Evolutionary conservation across 2,888 invertebrate species (phyloP).

Genomic region (Ctenicera cuprea): DNA sequence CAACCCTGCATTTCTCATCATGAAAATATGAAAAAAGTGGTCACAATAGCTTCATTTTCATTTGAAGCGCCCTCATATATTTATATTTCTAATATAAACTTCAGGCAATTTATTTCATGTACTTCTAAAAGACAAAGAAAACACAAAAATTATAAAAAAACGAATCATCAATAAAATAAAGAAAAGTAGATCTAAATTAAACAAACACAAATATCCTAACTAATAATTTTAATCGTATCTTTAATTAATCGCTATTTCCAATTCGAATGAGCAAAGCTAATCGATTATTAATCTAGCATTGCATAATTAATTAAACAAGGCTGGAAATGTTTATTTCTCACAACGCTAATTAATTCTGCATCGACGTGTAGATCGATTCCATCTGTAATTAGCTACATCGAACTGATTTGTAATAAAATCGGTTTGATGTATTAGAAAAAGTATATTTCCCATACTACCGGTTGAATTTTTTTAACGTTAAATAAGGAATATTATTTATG

Average conservation of each 20-base stretch:
- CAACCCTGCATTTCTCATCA: too few species aligned
- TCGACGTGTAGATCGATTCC: not conserved
- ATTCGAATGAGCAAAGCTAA: not conserved
- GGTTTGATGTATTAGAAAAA: not conserved
- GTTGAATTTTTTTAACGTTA: not conserved
- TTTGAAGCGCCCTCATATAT: too few species aligned
- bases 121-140: too few species aligned
- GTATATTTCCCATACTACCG: not conserved
- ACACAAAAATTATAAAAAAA: too few species aligned
- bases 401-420: conserved; percentile 23
- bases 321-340: conserved; percentile 16
- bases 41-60: too few species aligned
- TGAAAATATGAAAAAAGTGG: too few species aligned
- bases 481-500: conserved; percentile 5
- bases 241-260: not conserved
- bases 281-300: conserved; percentile 13
- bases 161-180: too few species aligned
- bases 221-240: not conserved
- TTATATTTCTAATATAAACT: too few species aligned
- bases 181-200: too few species aligned
- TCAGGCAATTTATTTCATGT: too few species aligned
- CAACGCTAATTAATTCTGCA: conserved; percentile 6
- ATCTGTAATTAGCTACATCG: conserved; percentile 22
- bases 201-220: too few species aligned
- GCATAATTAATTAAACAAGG: conserved; percentile 24